Evolutionary conservation across 2,888 invertebrate species (phyloP).

Genomic region (Gymnosoma rotundatum): DNA sequence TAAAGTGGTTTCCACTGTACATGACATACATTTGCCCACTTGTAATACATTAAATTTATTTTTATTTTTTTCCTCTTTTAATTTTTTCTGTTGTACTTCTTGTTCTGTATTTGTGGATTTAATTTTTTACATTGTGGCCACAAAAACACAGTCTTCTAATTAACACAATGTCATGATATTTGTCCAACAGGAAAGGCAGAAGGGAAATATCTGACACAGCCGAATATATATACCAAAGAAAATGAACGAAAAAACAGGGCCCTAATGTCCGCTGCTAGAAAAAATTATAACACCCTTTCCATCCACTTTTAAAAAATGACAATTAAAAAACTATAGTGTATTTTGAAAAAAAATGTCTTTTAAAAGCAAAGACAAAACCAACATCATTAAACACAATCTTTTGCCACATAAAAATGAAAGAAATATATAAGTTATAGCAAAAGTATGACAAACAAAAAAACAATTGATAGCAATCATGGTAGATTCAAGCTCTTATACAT

Average conservation of each 20-base stretch:
- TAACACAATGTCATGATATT: constrained; percentile 68
- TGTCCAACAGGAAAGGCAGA: constrained; percentile 43
- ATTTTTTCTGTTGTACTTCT: background rate
- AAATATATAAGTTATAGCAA: background rate
- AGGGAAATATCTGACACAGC: constrained; percentile 13
- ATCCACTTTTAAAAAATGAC: background rate
- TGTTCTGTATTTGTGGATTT: constrained; percentile 58
- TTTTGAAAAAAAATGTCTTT: background rate
- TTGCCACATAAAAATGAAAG: background rate
- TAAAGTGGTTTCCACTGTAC: constrained; percentile 49
- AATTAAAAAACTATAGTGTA: constrained; percentile 7
- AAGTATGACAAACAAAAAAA: constrained; percentile 17
- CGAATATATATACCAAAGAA: background rate
- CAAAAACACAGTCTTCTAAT: constrained; percentile 72
- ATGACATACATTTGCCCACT: constrained; percentile 51
- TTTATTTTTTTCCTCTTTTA: constrained; percentile 17
- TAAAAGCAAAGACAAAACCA: background rate
- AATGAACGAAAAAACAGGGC: background rate
- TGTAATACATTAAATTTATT: constrained; percentile 47
- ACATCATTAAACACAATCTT: background rate
- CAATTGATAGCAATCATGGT: constrained; percentile 43
- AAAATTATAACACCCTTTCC: background rate
- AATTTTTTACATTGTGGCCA: constrained; percentile 69
- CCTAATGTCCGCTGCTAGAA: background rate
- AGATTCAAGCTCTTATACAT: constrained; percentile 32